Evolutionary conservation across 2,113 vertebrate genomes (phyloP).

Genomic region (Phalacrocorax pelagicus): DNA sequence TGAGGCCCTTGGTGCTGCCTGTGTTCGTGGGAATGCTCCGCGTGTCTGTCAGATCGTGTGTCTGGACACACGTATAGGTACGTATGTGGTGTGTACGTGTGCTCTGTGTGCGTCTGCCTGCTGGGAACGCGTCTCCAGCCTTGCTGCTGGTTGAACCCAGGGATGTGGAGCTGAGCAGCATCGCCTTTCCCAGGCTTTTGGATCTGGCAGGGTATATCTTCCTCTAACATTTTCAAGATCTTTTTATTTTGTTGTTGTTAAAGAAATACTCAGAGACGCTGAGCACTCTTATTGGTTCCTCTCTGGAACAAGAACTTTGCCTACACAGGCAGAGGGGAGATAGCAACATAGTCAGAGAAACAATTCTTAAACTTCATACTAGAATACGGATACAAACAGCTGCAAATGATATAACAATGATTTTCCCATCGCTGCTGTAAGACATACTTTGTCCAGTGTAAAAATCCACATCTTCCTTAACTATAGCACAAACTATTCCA

Average conservation of each 20-base stretch:
- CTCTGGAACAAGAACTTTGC: not conserved
- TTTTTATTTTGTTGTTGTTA: not conserved
- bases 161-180: not conserved
- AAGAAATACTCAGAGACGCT: not conserved
- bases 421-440: not conserved
- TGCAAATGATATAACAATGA: not conserved
- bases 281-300: not conserved
- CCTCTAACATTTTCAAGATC: not conserved
- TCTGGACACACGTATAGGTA: not conserved
- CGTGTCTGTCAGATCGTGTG: not conserved
- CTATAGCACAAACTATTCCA: not conserved
- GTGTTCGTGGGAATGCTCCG: not conserved
- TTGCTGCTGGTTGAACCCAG: fast-evolving
- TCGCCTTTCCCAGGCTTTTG: not conserved
- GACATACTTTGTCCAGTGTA: not conserved
- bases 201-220: not conserved
- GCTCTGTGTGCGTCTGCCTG: not conserved
- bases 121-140: not conserved
- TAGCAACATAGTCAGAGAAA: not conserved
- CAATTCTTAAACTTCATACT: not conserved
- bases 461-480: not conserved
- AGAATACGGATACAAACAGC: not conserved
- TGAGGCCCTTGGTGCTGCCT: not conserved
- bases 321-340: not conserved
- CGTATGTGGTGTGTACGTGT: fast-evolving